Conservation (phyloP, 2,888 invertebrate genomes). For the Kuschelorhynchus macadamiae region DNA sequence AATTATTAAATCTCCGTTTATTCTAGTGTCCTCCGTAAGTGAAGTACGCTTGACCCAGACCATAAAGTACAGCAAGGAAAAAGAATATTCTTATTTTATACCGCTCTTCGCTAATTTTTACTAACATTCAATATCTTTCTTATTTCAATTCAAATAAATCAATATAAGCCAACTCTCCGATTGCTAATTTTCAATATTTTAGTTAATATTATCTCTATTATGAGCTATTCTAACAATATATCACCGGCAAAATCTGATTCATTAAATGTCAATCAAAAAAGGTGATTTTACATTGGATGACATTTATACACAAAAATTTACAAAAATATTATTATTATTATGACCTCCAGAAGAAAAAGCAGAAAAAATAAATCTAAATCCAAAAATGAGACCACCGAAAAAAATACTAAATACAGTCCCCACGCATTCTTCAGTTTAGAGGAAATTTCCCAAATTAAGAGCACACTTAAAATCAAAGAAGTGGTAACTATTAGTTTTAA, state of each 20-base stretch:
- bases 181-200: no score
- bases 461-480: constrained; percentile 61
- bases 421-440: constrained; percentile 48
- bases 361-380: constrained; percentile 38
- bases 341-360: constrained; percentile 33
- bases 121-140: no score
- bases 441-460: constrained; percentile 61
- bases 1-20: no score
- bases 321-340: constrained; percentile 12
- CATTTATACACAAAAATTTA: constrained; percentile 21
- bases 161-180: no score
- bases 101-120: no score
- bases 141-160: no score
- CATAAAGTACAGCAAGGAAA: no score
- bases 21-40: no score
- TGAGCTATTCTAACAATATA: no score
- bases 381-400: constrained; percentile 53
- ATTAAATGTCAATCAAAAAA: neutral
- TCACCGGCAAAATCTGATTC: neutral
- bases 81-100: no score
- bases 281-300: constrained; percentile 23
- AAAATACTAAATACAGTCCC: constrained; percentile 50
- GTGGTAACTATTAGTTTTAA: constrained; percentile 59
- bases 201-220: no score
- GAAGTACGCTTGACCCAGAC: no score